Conservation (phyloP, 2,888 invertebrate species). For the Amphipyra tragopoginis region DNA sequence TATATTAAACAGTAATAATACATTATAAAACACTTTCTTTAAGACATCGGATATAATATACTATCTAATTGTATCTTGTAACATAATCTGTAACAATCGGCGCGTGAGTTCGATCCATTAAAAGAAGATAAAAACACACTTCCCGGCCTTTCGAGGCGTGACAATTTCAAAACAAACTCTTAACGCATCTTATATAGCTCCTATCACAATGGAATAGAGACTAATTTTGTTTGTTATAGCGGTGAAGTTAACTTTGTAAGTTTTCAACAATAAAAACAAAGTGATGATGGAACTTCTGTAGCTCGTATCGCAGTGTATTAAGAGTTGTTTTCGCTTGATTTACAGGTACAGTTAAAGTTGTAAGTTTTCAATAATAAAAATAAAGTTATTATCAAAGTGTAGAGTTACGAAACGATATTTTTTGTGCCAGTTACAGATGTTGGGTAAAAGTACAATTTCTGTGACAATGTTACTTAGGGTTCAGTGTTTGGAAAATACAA, state of each 20-base stretch:
- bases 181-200: background rate
- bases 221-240: background rate
- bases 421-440: conserved; percentile 39
- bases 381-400: conserved; percentile 53
- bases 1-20: background rate
- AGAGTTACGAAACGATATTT: conserved; percentile 49
- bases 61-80: conserved; percentile 60
- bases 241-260: conserved; percentile 20
- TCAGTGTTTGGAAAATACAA: background rate
- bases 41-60: conserved; percentile 43
- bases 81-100: conserved; percentile 62
- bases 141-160: conserved; percentile 54
- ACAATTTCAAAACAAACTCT: conserved; percentile 23
- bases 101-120: conserved; percentile 57
- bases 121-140: conserved; percentile 62
- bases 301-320: background rate
- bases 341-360: conserved; percentile 12
- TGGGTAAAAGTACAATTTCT: conserved; percentile 16
- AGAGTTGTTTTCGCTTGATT: conserved; percentile 1
- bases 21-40: conserved; percentile 37
- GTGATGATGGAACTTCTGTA: conserved; percentile 30
- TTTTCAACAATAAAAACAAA: conserved; percentile 45
- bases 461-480: conserved; percentile 7
- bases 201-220: background rate
- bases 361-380: conserved; percentile 43